These are phyloP conservation scores for Abrostola tripartita DNA, from an alignment of 2,888 invertebrate genomes.

Conservation along the genomic window DNA sequence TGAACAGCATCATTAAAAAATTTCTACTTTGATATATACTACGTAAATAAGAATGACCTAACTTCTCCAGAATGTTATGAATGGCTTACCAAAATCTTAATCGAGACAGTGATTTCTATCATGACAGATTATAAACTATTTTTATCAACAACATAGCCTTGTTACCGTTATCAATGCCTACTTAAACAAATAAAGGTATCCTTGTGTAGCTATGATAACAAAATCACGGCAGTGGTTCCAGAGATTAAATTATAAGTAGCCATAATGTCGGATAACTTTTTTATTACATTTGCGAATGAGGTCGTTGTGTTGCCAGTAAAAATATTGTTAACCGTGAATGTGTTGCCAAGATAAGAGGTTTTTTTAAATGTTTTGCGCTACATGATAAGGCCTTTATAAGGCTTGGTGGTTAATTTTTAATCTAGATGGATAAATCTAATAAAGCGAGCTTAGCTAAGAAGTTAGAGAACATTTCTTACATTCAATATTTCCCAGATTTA, in stretches of 20 bases:
- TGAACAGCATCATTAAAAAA: too few species aligned
- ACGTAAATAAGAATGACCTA: too few species aligned
- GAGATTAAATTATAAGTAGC: not conserved
- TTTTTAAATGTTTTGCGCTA: too few species aligned
- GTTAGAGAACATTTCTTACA: too few species aligned
- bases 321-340: not conserved
- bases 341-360: not conserved
- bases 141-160: slow-evolving; percentile 30
- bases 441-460: too few species aligned
- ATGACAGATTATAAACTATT: slow-evolving; percentile 23
- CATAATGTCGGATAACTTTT: not conserved
- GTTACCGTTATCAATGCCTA: not conserved
- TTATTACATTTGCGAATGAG: not conserved
- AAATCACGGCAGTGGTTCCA: slow-evolving; percentile 26
- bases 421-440: too few species aligned
- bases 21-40: too few species aligned
- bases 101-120: slow-evolving; percentile 25
- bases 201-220: slow-evolving; percentile 34
- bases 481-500: too few species aligned
- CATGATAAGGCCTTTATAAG: too few species aligned
- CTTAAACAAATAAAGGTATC: slow-evolving; percentile 4
- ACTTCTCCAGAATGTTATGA: not conserved
- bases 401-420: too few species aligned
- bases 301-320: not conserved
- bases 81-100: slow-evolving; percentile 10